Conservation (phyloP, 2,888 invertebrate genomes). For the Zonitis immaculata region DNA sequence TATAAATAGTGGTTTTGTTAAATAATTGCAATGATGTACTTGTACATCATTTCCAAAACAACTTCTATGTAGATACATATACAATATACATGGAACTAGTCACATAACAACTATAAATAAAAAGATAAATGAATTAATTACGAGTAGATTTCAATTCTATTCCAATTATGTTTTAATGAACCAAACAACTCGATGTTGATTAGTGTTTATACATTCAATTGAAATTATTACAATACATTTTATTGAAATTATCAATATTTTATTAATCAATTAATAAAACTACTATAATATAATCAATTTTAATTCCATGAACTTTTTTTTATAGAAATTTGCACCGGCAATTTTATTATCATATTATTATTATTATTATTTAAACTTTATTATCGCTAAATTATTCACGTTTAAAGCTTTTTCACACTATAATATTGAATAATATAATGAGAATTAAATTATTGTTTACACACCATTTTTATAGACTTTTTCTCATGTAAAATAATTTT, state of each 20-base stretch:
- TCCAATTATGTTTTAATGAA: constrained; percentile 7
- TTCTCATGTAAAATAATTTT: too few species aligned
- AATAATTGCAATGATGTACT: neutral
- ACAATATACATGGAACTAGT: neutral
- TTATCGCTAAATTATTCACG: neutral
- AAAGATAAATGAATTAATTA: constrained; percentile 5
- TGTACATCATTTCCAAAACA: neutral
- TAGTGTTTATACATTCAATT: constrained; percentile 4
- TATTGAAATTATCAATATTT: neutral
- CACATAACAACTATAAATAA: neutral
- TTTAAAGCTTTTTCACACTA: neutral
- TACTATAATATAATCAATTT: too few species aligned
- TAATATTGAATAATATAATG: neutral
- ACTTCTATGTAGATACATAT: neutral
- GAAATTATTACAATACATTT: constrained; percentile 2
- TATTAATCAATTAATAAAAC: neutral
- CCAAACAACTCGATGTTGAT: neutral
- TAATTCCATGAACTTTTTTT: too few species aligned
- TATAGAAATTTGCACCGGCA: too few species aligned
- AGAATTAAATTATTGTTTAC: neutral
- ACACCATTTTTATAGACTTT: neutral
- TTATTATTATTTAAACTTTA: neutral
- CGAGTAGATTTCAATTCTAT: constrained; percentile 6
- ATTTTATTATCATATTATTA: neutral
- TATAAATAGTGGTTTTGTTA: neutral